These are phyloP conservation scores for Euwallacea similis DNA, from an alignment of 1,140 invertebrate species.

Conservation along the genomic window DNA sequence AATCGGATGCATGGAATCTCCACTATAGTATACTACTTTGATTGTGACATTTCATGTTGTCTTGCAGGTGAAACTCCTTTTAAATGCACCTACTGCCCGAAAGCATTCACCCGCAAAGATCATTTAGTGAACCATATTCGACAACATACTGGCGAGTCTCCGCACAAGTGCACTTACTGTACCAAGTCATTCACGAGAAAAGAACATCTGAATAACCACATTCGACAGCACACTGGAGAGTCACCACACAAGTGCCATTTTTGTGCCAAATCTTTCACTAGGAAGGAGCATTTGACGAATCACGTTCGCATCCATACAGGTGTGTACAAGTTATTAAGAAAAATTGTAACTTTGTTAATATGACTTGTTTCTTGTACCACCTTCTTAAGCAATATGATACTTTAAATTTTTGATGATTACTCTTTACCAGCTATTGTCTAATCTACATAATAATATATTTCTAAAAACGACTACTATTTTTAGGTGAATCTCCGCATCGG, in stretches of 20 bases:
- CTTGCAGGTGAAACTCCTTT: conserved; percentile 55
- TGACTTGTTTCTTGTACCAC: too few relatives aligned
- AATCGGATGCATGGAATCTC: too few relatives aligned
- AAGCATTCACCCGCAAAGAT: conserved; percentile 84
- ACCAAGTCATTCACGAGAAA: conserved; percentile 85
- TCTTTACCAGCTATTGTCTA: neutral
- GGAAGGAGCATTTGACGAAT: conserved; percentile 79
- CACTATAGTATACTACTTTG: too few relatives aligned
- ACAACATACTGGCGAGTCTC: conserved; percentile 79
- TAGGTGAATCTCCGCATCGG: conserved; percentile 78
- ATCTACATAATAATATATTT: neutral
- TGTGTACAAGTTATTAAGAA: neutral
- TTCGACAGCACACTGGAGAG: conserved; percentile 74
- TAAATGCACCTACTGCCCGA: conserved; percentile 83
- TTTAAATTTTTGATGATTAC: too few relatives aligned
- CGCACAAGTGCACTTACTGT: conserved; percentile 73
- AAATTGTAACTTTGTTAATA: neutral
- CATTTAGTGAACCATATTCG: conserved; percentile 70
- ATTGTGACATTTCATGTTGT: neutral
- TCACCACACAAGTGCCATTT: conserved; percentile 80
- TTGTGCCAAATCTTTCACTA: conserved; percentile 82
- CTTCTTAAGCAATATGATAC: too few relatives aligned
- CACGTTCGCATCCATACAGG: conserved; percentile 73
- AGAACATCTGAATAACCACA: conserved; percentile 89
- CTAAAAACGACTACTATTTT: conserved; percentile 53